Percentiles rank a stretch among this genome's conserved stretches.
Conservation (phyloP, 37 sponge, comb jelly and placozoan genomes). For the Chondrosia reniformis region DNA sequence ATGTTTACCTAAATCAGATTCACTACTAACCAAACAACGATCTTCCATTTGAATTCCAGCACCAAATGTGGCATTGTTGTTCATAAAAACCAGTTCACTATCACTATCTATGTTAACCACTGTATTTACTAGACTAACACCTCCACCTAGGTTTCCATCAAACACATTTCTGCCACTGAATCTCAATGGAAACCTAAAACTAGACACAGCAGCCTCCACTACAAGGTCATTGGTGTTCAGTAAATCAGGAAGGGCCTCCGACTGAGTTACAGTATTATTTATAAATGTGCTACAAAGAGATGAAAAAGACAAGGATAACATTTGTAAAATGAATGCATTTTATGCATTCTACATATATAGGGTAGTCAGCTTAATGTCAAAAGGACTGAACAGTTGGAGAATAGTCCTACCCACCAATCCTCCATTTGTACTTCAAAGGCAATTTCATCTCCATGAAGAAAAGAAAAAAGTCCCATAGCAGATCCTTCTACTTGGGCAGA, state of each 20-base stretch:
- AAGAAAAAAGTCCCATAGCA: conserved; percentile 71
- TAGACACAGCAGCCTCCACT: conserved; percentile 40
- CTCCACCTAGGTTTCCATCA: conserved; percentile 55
- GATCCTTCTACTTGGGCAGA: conserved; percentile 61
- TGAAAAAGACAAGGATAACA: too few relatives aligned
- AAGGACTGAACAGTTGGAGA: not conserved
- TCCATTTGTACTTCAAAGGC: conserved; percentile 46
- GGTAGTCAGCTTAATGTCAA: not conserved
- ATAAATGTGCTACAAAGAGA: not conserved
- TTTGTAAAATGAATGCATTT: not conserved
- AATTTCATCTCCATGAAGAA: conserved; percentile 61
- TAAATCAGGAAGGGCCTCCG: too few relatives aligned
- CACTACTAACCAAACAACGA: conserved; percentile 47
- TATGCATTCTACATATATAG: not conserved
- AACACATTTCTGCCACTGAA: conserved; percentile 48
- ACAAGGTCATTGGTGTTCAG: not conserved
- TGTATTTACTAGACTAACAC: conserved; percentile 62
- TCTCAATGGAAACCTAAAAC: conserved; percentile 62
- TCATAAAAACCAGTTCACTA: conserved; percentile 32
- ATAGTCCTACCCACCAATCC: conserved; percentile 35
- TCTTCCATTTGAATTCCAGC: conserved; percentile 75
- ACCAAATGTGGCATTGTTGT: conserved; percentile 65
- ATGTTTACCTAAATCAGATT: not conserved
- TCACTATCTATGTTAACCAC: conserved; percentile 20
- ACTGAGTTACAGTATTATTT: not conserved